Conservation (phyloP, 23 tunicate genomes). For the Styela plicata region DNA sequence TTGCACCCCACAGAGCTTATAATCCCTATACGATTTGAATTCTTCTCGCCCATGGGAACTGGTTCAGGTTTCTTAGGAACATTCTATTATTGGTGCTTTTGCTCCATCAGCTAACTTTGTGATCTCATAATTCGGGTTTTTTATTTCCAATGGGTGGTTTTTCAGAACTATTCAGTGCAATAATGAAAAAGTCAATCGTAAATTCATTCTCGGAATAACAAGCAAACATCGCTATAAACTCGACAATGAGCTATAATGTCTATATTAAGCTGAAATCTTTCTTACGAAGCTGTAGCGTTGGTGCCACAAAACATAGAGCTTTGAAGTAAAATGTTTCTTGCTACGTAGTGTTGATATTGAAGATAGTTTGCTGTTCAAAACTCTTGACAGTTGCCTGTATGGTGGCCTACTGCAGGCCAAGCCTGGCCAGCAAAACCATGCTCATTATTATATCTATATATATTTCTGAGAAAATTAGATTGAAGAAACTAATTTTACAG, state of each 20-base stretch:
- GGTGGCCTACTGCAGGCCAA: no score
- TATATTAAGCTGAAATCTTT: no score
- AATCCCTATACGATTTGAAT: neutral
- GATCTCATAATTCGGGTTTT: neutral
- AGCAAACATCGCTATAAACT: neutral
- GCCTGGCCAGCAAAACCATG: no score
- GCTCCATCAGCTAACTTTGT: neutral
- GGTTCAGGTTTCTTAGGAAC: neutral
- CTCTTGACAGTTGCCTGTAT: no score
- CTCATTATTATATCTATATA: no score
- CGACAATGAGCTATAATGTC: neutral
- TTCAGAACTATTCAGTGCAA: neutral
- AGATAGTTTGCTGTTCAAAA: neutral
- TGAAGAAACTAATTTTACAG: no score
- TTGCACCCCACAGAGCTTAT: constrained; percentile 22
- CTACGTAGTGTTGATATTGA: neutral
- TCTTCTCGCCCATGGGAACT: neutral
- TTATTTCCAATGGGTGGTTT: neutral
- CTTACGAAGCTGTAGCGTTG: no score
- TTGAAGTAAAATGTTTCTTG: no score
- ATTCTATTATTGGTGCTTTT: neutral
- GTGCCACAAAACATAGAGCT: no score
- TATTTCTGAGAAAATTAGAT: no score
- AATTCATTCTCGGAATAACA: neutral
- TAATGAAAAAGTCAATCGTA: neutral